These are phyloP conservation scores for Zaprionus lachaisei DNA, from an alignment of 1,140 invertebrate species.

Conservation along the genomic window DNA sequence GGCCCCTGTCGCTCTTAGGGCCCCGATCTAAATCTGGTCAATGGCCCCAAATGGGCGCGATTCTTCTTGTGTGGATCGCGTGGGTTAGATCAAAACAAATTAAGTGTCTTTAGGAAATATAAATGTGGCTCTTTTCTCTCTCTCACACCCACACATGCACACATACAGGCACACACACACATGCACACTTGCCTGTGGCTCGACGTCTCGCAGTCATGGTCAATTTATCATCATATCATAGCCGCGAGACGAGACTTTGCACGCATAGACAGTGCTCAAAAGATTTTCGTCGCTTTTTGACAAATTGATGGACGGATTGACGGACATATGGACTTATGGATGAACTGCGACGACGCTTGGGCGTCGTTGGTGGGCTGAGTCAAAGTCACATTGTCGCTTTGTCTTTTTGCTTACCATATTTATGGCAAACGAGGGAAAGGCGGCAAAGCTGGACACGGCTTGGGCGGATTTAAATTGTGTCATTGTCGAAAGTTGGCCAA, in stretches of 20 bases:
- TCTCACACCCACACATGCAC: background rate
- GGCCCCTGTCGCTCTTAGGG: slow-evolving; percentile 12
- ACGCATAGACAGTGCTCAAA: background rate
- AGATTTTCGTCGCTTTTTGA: slow-evolving; percentile 37
- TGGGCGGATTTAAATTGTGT: slow-evolving; percentile 68
- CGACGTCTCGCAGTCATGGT: slow-evolving; percentile 61
- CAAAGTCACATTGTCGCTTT: slow-evolving; percentile 31
- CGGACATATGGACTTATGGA: slow-evolving; percentile 53
- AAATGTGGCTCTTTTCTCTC: slow-evolving; percentile 55
- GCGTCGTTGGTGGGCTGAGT: slow-evolving; percentile 59
- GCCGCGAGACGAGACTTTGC: slow-evolving; percentile 31
- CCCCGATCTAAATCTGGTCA: slow-evolving; percentile 56
- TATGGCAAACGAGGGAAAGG: slow-evolving; percentile 36
- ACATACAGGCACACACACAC: background rate
- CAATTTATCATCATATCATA: slow-evolving; percentile 72
- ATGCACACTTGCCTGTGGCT: background rate
- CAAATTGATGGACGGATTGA: slow-evolving; percentile 53
- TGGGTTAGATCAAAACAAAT: slow-evolving; percentile 75
- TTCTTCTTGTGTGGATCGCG: slow-evolving; percentile 52
- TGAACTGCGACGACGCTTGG: slow-evolving; percentile 23
- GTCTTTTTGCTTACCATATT: slow-evolving; percentile 34
- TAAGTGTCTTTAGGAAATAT: slow-evolving; percentile 76
- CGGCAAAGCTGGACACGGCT: slow-evolving; percentile 10
- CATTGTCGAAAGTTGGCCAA: slow-evolving; percentile 66
- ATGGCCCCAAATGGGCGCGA: slow-evolving; percentile 43